Evolutionary conservation across 2,888 invertebrate genomes (phyloP).

Genomic region (Hypsopygia costalis): DNA sequence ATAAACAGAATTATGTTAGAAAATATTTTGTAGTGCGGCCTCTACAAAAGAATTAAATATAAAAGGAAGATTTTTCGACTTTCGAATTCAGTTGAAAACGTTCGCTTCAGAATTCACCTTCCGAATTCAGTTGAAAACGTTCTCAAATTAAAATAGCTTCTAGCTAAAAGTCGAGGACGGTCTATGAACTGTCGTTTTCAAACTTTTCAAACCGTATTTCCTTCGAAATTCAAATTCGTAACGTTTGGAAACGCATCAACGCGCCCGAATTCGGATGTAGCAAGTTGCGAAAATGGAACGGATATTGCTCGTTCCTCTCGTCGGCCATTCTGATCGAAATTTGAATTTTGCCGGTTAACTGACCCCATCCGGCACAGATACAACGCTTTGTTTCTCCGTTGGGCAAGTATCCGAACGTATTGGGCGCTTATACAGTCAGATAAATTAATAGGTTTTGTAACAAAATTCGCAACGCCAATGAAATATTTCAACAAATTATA

Average conservation of each 20-base stretch:
- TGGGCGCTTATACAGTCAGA: constrained; percentile 13
- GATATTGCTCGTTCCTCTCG: constrained; percentile 76
- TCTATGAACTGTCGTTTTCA: constrained; percentile 4
- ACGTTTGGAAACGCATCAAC: constrained; percentile 63
- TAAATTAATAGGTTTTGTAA: neutral
- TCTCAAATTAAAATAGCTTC: too few relatives aligned
- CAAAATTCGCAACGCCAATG: too few relatives aligned
- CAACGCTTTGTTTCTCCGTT: constrained; percentile 56
- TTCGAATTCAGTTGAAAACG: too few relatives aligned
- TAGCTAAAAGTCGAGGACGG: too few relatives aligned
- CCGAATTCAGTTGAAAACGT: too few relatives aligned
- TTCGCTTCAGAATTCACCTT: too few relatives aligned
- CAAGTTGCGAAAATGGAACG: constrained; percentile 76
- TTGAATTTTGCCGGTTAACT: constrained; percentile 78
- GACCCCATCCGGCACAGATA: constrained; percentile 64
- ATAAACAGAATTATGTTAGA: too few relatives aligned
- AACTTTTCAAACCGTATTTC: constrained; percentile 25
- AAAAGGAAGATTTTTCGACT: too few relatives aligned
- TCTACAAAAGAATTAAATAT: too few relatives aligned
- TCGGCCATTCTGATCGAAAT: constrained; percentile 70
- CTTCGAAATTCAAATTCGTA: constrained; percentile 46
- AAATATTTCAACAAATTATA: too few relatives aligned
- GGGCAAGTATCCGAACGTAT: constrained; percentile 39
- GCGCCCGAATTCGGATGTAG: constrained; percentile 55
- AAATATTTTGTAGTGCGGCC: too few relatives aligned